phyloP scores from a whole-genome alignment of 2,113 vertebrate genomes.

The Pomatorhinus ruficollis region DNA sequence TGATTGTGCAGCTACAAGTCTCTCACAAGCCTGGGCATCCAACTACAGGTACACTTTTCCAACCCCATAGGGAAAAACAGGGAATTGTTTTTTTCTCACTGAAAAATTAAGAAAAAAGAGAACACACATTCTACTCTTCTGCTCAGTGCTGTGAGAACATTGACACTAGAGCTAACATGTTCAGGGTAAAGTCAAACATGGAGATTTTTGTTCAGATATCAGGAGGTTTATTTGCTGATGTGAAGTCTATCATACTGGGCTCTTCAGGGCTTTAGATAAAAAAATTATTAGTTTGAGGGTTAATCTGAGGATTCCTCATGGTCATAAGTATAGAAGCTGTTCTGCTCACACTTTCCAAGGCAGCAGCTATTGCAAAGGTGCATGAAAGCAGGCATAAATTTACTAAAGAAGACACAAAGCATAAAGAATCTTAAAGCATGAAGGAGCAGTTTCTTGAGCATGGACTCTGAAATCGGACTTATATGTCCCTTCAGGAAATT shows the following conservation, averaged over 20 bases:
- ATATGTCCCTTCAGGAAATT: background rate
- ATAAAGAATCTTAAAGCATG: background rate
- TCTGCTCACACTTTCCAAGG: background rate
- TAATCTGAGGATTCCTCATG: background rate
- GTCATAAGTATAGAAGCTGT: background rate
- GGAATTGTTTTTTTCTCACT: rapidly evolving
- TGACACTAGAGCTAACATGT: background rate
- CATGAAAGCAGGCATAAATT: background rate
- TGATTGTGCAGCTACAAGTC: background rate
- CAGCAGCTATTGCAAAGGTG: background rate
- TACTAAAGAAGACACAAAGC: background rate
- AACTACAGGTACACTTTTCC: background rate
- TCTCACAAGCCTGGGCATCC: background rate
- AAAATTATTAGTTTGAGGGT: background rate
- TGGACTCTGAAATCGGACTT: rapidly evolving
- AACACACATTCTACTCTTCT: background rate
- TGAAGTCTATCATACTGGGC: background rate
- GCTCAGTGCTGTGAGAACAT: background rate
- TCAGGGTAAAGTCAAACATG: background rate
- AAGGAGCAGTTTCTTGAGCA: background rate
- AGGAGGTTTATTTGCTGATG: background rate
- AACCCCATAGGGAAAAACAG: background rate
- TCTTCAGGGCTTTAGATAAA: background rate
- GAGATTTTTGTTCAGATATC: background rate
- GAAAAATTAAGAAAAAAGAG: background rate